Percentiles rank a stretch among this genome's conserved stretches.
Conservation (phyloP, 2,888 invertebrate genomes). For the Gonocerus acuteangulatus region DNA sequence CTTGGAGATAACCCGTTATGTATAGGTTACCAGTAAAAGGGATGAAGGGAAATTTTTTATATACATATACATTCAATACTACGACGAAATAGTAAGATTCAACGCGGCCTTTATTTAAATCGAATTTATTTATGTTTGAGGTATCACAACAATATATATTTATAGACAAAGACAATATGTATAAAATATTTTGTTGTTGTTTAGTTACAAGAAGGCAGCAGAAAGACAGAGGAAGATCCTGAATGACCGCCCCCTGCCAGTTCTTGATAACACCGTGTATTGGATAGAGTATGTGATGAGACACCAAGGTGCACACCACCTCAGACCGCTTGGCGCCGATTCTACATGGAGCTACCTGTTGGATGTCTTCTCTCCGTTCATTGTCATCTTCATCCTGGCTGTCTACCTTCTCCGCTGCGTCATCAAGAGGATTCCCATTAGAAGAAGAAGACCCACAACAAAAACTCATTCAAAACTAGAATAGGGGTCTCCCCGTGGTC, state of each 20-base stretch:
- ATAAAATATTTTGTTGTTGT: not conserved
- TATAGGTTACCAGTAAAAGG: too few relatives aligned
- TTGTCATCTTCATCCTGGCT: not conserved
- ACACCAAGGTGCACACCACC: slow-evolving; percentile 46
- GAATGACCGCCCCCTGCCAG: slow-evolving; percentile 50
- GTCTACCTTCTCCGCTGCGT: not conserved
- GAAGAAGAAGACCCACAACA: too few relatives aligned
- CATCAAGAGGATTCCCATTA: not conserved
- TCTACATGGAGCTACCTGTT: not conserved
- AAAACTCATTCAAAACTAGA: too few relatives aligned
- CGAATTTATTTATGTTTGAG: too few relatives aligned
- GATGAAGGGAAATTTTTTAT: too few relatives aligned
- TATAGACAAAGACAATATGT: not conserved
- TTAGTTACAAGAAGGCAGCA: slow-evolving; percentile 32
- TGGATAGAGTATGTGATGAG: slow-evolving; percentile 58
- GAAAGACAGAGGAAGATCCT: slow-evolving; percentile 30
- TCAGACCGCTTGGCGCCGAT: slow-evolving; percentile 38
- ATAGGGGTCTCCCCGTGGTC: too few relatives aligned
- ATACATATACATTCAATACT: too few relatives aligned
- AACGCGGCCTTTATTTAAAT: too few relatives aligned
- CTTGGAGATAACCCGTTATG: too few relatives aligned
- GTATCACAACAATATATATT: too few relatives aligned
- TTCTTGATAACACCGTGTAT: slow-evolving; percentile 54
- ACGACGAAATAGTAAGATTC: too few relatives aligned
- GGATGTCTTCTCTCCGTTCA: not conserved